Base-by-base conservation (phyloP, 2,888 invertebrate species). In the Isoperla grammatica region DNA sequence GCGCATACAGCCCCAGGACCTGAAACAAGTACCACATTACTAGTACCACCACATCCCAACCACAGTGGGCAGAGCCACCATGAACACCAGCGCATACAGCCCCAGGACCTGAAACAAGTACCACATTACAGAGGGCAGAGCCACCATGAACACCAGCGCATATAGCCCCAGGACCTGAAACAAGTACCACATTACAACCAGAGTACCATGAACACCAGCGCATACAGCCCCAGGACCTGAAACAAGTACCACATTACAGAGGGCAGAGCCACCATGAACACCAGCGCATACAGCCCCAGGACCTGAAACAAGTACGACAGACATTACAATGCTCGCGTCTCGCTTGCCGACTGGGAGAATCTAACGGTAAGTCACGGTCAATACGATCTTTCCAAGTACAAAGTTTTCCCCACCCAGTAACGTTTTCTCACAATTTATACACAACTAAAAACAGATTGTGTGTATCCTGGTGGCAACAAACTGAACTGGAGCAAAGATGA, bases 21-120 rank as follows among this genome's bases (percentile, higher is more conserved):
- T 73, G 58, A 23, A 67, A 67, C n/a, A n/a, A 97, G 99, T 99
- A 99, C 99, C 99, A 99, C 68, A 90, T 91, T 53, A 98, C 98
- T 92, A 85, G 75, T 98, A 97, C 99, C 99, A 99, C 99, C 99
- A 99, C 68, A 90, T 91, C 99, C 99, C 99, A 68, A 90, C 91
- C 64, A 86, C 87, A 57, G 88, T 89, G 20, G 93, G 93, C 72
- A 99, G 77, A 43, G 96, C 93, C 59, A 99, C 88, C 97, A 99
- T 99, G 75, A 99, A 99, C 1, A 99, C 90, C 55, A 98, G 79
- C 3, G 90, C 96, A 77, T 97, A 97, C 1, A 95, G 80, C 2
- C 95, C 95, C 53, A 97, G 80, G 5, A 96, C 77, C 70, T 73
- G 59, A 22, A 68, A 29, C 29, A 29, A 97, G 99, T 99, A 99